Base-by-base conservation (phyloP, 2,888 invertebrate genomes). In the Artemia sinica region DNA sequence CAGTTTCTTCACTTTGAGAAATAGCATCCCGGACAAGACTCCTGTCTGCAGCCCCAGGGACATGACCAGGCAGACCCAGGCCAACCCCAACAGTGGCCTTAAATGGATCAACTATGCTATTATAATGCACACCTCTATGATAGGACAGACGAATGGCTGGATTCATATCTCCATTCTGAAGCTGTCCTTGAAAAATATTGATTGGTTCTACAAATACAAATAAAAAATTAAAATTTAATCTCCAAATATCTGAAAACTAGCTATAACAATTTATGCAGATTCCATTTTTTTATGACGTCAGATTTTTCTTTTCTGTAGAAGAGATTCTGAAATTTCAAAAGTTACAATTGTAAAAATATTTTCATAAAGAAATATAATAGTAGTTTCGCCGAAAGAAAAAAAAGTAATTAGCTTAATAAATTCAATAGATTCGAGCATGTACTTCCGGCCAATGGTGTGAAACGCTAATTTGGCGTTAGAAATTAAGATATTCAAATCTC, bases 51-150 rank as follows among this genome's bases (percentile, higher is more conserved):
- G 86, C 79, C 73, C 86, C 86, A 66, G 89, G 88, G 75, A 86
- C 86, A 75, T 84, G 86, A 71, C 86, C 86, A 70, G 91, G 90
- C 74, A 91, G 81, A 58, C 91, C 91, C 49, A 91, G 81, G 5
- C 90, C 90, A 50, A 91, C 88, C 28, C 91, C 91, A 67, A 91
- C 84, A 1, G 85, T 85, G 50, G 85, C 85, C 77, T 87, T 88
- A 75, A 85, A 87, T 0, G 91, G 91, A 79, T 91, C 87, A 67
- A 90, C 84, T 72, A 92, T 85, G 66, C 89, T 89, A 79, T 92
- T 92, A 76, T 92, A 92, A 79, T 92, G 91, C 70, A 86, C 85
- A 75, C 86, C 87, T 74, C 87, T 83, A 77, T 92, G 91, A 79
- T 92, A 92, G 72, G 89, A 89, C 69, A 92, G 80, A 70, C 91